A percentile compares a stretch with the other conserved stretches of the same genome.
phyloP scores from a whole-genome alignment of 2,113 vertebrate genomes.

The Lipotes vexillifer region DNA sequence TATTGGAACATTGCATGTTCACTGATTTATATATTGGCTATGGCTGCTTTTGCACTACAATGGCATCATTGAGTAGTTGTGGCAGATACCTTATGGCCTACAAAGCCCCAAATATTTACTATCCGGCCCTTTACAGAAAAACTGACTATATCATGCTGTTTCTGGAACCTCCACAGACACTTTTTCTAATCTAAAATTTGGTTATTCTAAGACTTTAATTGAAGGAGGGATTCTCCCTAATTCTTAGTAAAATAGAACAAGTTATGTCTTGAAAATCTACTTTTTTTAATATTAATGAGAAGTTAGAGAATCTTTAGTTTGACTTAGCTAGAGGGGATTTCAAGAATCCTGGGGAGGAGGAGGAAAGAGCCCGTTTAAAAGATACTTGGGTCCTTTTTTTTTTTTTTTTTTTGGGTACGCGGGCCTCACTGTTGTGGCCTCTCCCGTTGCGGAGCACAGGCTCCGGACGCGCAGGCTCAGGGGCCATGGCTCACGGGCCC shows the following conservation, averaged over 20 bases:
- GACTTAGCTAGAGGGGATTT: not conserved
- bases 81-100: not conserved
- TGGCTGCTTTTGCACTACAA: not conserved
- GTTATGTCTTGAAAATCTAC: not conserved
- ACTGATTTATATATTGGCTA: not conserved
- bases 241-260: not conserved
- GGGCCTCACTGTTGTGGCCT: too few species aligned
- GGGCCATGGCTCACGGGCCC: too few species aligned
- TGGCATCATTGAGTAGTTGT: not conserved
- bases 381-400: not conserved
- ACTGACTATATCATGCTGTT: not conserved
- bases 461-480: too few species aligned
- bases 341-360: not conserved
- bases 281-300: constrained; percentile 14
- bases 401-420: too few species aligned
- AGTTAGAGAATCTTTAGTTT: not conserved
- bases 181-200: not conserved
- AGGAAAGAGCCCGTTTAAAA: not conserved
- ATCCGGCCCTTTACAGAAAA: not conserved
- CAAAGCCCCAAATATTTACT: not conserved
- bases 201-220: not conserved
- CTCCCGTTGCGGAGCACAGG: too few species aligned
- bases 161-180: not conserved
- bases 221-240: not conserved
- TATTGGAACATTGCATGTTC: not conserved